Evolutionary conservation across 2,888 invertebrate species (phyloP).

Genomic region (Parnassius apollo): DNA sequence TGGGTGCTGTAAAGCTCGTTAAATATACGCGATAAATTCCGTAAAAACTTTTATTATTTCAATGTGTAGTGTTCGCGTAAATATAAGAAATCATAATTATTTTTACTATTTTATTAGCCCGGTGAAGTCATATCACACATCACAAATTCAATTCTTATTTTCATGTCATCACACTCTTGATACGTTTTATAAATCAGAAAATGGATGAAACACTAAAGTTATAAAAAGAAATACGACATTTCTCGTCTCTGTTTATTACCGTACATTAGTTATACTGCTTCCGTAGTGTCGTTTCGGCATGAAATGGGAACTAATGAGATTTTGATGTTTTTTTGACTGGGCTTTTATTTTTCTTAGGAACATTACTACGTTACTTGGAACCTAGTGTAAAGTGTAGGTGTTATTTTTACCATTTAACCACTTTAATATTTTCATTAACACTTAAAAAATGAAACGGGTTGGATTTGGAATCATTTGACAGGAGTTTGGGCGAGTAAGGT

Average conservation of each 20-base stretch:
- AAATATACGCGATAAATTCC: too few relatives aligned
- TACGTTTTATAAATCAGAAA: conserved; percentile 75
- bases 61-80: too few relatives aligned
- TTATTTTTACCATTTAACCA: conserved; percentile 8
- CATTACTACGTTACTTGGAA: conserved; percentile 44
- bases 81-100: too few relatives aligned
- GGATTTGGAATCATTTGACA: too few relatives aligned
- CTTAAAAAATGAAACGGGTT: too few relatives aligned
- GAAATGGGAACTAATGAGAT: conserved; percentile 81
- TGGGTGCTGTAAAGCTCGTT: too few relatives aligned
- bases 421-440: background rate
- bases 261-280: conserved; percentile 81
- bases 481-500: too few relatives aligned
- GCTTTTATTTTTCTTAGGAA: conserved; percentile 73
- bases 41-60: too few relatives aligned
- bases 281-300: conserved; percentile 79
- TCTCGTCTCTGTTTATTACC: conserved; percentile 76
- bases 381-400: conserved; percentile 14
- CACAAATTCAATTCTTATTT: conserved; percentile 34
- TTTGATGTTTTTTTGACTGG: conserved; percentile 82
- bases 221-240: conserved; percentile 80
- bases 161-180: conserved; percentile 52
- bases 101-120: conserved; percentile 5
- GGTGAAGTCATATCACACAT: conserved; percentile 15
- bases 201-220: conserved; percentile 71